Evolutionary conservation across 2,113 vertebrate genomes (phyloP).

Genomic region (Mirounga angustirostris): DNA sequence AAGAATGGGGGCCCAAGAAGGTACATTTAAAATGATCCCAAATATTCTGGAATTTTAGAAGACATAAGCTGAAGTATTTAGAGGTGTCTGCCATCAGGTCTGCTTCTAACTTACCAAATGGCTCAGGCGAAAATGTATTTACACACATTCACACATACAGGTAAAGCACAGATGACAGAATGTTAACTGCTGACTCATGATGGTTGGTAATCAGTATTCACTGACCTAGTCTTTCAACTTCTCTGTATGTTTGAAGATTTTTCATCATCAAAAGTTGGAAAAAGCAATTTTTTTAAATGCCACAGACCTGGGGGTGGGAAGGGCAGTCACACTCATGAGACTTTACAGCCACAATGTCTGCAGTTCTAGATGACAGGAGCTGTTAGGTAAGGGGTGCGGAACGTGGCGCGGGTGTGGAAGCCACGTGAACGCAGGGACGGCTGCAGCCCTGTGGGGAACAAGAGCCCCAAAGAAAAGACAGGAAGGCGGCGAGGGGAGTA

Average conservation of each 20-base stretch:
- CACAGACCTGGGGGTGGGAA: background rate
- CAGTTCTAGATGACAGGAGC: background rate
- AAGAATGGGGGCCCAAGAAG: background rate
- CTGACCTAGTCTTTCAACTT: background rate
- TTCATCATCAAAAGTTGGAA: background rate
- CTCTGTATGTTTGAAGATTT: background rate
- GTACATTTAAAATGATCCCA: background rate
- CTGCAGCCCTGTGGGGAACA: accelerated
- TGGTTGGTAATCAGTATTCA: background rate
- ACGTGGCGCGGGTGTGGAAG: accelerated
- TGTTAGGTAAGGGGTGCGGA: background rate
- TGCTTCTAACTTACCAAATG: background rate
- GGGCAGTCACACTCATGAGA: background rate
- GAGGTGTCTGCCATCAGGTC: accelerated
- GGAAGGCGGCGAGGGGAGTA: background rate
- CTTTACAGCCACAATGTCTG: background rate
- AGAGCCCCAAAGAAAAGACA: background rate
- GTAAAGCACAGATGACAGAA: background rate
- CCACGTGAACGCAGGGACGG: too few species aligned
- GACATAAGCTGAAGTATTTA: background rate
- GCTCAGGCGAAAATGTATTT: background rate
- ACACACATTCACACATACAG: background rate
- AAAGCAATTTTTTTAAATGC: background rate
- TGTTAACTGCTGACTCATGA: background rate
- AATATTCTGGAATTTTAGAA: background rate